phyloP scores from a whole-genome alignment of 2,888 invertebrate genomes.

The Germaria angustata region DNA sequence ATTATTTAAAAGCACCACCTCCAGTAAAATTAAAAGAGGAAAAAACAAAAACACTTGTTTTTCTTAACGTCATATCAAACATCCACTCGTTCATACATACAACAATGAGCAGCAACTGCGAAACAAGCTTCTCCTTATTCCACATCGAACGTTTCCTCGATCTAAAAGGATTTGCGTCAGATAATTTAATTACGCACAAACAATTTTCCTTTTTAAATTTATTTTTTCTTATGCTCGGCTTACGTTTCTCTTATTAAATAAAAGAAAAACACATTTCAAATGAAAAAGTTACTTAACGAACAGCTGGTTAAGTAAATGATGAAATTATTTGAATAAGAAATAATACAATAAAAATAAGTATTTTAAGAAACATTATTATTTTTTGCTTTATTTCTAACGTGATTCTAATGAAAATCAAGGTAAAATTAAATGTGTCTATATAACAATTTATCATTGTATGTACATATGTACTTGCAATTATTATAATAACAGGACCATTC shows the following conservation, averaged over 20 bases:
- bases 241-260: too few species aligned
- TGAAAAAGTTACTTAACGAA: background rate
- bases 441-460: too few species aligned
- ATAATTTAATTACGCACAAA: constrained; percentile 29
- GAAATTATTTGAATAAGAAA: too few species aligned
- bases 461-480: too few species aligned
- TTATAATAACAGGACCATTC: too few species aligned
- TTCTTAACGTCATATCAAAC: background rate
- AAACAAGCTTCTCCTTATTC: background rate
- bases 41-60: background rate
- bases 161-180: constrained; percentile 32
- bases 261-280: constrained; percentile 10
- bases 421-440: too few species aligned
- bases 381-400: too few species aligned
- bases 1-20: background rate
- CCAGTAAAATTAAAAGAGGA: background rate
- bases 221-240: background rate
- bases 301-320: background rate
- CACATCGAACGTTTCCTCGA: background rate
- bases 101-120: background rate
- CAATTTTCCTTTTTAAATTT: background rate
- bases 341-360: too few species aligned
- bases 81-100: background rate
- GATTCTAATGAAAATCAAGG: too few species aligned
- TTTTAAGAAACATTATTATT: too few species aligned